These are phyloP conservation scores for Halichoerus grypus DNA, from an alignment of 2,113 vertebrate genomes.

Conservation along the genomic window DNA sequence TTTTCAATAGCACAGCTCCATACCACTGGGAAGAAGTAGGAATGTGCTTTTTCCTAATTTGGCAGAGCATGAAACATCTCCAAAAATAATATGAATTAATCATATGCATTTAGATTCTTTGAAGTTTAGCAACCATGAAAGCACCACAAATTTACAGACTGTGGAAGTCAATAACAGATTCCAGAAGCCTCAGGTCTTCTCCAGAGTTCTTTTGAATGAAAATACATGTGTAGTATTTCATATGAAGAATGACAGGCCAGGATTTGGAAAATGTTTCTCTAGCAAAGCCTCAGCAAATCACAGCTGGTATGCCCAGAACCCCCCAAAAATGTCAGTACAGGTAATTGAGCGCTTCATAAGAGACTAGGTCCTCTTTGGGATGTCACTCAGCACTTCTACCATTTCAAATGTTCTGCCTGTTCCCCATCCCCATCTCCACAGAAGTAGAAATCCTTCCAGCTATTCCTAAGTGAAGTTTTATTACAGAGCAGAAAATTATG, in stretches of 20 bases:
- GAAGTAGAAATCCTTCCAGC: slow-evolving; percentile 56
- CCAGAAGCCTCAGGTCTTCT: background rate
- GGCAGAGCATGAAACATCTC: slow-evolving; percentile 18
- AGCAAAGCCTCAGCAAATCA: background rate
- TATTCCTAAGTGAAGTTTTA: slow-evolving; percentile 67
- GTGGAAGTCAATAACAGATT: slow-evolving; percentile 53
- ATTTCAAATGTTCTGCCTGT: slow-evolving; percentile 45
- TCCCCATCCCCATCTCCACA: background rate
- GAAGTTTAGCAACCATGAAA: slow-evolving; percentile 42
- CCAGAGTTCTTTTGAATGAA: slow-evolving; percentile 38
- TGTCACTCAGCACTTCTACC: background rate
- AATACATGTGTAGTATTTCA: background rate
- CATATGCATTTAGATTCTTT: slow-evolving; percentile 23
- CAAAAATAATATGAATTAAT: slow-evolving; percentile 25
- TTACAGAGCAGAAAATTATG: slow-evolving; percentile 64
- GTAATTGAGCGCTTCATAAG: background rate
- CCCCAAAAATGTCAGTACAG: background rate
- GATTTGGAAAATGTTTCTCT: slow-evolving; percentile 2
- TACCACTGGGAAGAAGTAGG: background rate
- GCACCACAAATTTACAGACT: background rate
- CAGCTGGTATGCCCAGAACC: background rate
- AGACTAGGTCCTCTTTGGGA: background rate
- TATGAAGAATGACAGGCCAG: background rate
- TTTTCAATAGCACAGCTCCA: background rate
- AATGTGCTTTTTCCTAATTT: background rate